Evolutionary conservation across 2,797 vertebrate species (phyloP), one percentile per base, ranked within the genome.

Genomic region (Apogon hyalosoma): DNA sequence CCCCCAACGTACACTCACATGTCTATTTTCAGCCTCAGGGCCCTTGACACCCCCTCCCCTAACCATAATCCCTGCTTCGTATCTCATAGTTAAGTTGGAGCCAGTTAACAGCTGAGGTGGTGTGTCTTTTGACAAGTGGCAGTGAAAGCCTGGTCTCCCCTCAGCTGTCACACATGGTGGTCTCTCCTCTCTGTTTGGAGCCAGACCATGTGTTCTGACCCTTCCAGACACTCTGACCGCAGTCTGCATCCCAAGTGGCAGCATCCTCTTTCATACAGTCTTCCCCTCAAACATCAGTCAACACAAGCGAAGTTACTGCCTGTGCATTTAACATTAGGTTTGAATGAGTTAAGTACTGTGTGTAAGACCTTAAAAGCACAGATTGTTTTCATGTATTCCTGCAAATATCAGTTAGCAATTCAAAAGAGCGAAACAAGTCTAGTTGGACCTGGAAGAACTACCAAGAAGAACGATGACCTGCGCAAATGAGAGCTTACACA

Each of bases 91-190:
- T 87, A 81, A 77, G 65, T 73, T 38, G 13, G 24, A 75, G 84
- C 67, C 80, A 71, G 77, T 90, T 90, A 88, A 90, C 91, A 93
- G 91, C 90, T 88, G 87, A 91, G 75, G 69, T 38, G 50, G 60
- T 65, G 69, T 82, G 88, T 86, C 79, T 81, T 79, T 85, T 87
- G 88, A 90, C 86, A 87, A 86, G 79, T 88, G 88, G 74, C 84
- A 77, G 72, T 8, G 54, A 73, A 48, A 53, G 40, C 58, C 64
- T 66, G 56, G 61, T 78, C 55, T 73, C 68, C 66, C 50, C 67
- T 89, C 92, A 93, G 92, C 92, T 93, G 92, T 91, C 64, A 54
- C 77, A 75, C 77, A 82, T 47, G 88, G 75, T 75, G 55, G 24
- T 28, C 24, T 28, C 73, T 53, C 65, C 54, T 63, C 71, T 80